Percentiles rank a stretch among this genome's conserved stretches.
These are phyloP conservation scores for Eulemur rufifrons DNA, from an alignment of 2,113 vertebrate species.

Conservation along the genomic window DNA sequence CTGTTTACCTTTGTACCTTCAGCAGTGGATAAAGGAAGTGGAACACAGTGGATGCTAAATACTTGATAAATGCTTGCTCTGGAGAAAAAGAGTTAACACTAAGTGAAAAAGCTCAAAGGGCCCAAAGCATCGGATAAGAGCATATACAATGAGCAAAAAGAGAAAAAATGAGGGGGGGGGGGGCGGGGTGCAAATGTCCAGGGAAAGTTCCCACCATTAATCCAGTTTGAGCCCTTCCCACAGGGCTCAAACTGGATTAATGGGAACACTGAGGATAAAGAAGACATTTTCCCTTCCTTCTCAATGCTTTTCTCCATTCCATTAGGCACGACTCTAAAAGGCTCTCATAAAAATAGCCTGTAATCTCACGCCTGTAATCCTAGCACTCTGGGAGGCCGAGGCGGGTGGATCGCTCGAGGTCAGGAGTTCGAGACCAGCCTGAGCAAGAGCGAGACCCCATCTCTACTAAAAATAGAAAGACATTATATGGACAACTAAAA, in stretches of 20 bases:
- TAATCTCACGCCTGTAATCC: no score
- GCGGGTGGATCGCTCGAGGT: no score
- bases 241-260: neutral
- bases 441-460: no score
- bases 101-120: constrained; percentile 28
- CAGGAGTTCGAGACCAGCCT: no score
- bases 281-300: neutral
- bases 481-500: no score
- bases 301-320: neutral
- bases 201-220: neutral
- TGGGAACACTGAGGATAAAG: neutral
- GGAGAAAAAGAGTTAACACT: neutral
- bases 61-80: neutral
- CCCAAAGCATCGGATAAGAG: neutral
- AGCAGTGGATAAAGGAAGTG: neutral
- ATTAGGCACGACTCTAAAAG: neutral
- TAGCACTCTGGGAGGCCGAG: no score
- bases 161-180: neutral
- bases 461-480: no score
- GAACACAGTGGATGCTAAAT: neutral
- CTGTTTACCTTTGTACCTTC: neutral
- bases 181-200: neutral
- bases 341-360: constrained; percentile 8
- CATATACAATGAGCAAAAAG: constrained; percentile 9
- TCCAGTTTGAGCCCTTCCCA: no score